Conservation (phyloP, 1,140 invertebrate genomes). For the Sesamia nonagrioides region DNA sequence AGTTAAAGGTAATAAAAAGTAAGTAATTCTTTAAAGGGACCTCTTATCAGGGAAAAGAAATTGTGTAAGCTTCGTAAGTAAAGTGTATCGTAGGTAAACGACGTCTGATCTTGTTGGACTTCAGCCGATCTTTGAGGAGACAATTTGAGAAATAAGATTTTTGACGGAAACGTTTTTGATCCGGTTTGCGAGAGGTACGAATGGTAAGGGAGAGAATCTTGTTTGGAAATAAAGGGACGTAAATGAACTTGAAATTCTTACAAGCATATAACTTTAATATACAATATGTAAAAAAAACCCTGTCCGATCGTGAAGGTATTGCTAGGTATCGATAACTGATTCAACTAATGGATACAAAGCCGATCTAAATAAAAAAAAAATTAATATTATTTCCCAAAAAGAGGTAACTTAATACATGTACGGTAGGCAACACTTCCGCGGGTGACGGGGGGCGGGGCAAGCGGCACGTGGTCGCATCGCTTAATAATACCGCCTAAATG, state of each 20-base stretch:
- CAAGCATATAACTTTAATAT: not conserved
- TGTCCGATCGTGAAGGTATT: no score
- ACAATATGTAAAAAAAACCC: no score
- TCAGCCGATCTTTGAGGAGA: conserved; percentile 9
- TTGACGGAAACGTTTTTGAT: conserved; percentile 3
- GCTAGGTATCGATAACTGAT: no score
- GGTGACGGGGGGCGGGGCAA: no score
- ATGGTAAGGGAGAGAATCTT: not conserved
- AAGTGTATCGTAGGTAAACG: conserved; percentile 58
- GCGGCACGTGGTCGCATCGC: no score
- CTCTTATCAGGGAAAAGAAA: conserved; percentile 68
- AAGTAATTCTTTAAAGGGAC: conserved; percentile 66
- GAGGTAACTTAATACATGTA: no score
- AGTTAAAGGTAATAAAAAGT: conserved; percentile 70
- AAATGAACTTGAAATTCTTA: not conserved
- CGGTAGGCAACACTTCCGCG: no score
- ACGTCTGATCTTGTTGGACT: conserved; percentile 29
- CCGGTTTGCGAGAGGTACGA: not conserved
- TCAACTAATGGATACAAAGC: no score
- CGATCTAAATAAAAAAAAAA: no score
- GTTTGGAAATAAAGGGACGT: not conserved
- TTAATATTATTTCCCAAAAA: no score
- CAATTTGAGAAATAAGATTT: conserved; percentile 42
- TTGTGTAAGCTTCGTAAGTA: conserved; percentile 66
- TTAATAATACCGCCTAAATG: no score